phyloP scores from a whole-genome alignment of 2,113 vertebrate species.

The Hippopotamus amphibius region DNA sequence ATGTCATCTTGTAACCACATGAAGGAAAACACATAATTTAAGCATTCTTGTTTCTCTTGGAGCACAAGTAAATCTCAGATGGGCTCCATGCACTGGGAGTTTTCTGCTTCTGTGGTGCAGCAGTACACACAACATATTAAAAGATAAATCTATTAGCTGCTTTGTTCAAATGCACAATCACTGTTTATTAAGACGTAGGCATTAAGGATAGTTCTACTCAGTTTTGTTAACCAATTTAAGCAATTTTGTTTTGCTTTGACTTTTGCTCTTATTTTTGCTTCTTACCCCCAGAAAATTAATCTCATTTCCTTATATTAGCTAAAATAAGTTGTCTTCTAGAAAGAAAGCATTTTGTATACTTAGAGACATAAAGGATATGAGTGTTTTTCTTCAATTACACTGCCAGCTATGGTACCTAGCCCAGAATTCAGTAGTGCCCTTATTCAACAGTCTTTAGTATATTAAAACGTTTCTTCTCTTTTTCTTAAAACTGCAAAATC shows the following conservation, averaged over 20 bases:
- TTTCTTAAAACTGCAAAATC: not conserved
- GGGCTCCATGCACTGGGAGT: no score
- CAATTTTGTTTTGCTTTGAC: not conserved
- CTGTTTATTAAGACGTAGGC: not conserved
- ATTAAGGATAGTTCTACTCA: not conserved
- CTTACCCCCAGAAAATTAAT: not conserved
- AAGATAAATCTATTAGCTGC: not conserved
- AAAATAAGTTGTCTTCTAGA: not conserved
- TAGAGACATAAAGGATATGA: not conserved
- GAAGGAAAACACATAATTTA: not conserved
- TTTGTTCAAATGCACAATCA: not conserved
- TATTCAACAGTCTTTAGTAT: not conserved
- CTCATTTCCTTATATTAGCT: not conserved
- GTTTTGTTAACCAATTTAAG: not conserved
- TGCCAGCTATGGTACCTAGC: accelerated
- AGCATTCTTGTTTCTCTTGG: not conserved
- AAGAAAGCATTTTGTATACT: not conserved
- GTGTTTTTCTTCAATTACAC: not conserved
- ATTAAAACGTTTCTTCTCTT: not conserved
- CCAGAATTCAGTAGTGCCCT: not conserved
- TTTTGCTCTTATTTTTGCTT: not conserved
- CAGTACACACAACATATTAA: not conserved
- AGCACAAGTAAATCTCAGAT: not conserved
- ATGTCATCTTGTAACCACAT: not conserved
- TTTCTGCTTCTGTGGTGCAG: not conserved